phyloP scores from a whole-genome alignment of 2,888 invertebrate species.

The Amphipoea oculea region DNA sequence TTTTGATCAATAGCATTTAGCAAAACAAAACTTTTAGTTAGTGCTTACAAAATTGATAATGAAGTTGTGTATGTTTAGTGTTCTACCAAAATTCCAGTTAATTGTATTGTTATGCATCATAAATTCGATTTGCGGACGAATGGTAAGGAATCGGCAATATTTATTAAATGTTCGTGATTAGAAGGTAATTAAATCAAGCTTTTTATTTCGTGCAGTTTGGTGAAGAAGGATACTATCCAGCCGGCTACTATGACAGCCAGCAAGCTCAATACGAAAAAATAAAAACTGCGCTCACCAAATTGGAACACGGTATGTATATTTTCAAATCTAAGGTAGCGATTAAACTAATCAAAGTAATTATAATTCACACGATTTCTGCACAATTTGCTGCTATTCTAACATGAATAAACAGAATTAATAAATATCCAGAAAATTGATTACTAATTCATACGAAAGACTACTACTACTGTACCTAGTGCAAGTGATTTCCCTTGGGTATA shows the following conservation, averaged over 20 bases:
- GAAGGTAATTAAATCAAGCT: conserved; percentile 13
- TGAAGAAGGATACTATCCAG: conserved; percentile 77
- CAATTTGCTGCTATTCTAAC: background rate
- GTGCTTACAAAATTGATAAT: conserved; percentile 63
- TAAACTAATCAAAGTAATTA: background rate
- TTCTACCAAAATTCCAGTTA: conserved; percentile 63
- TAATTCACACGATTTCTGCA: background rate
- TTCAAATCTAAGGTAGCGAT: conserved; percentile 10
- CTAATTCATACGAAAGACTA: background rate
- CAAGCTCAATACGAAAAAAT: conserved; percentile 71
- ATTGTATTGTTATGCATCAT: conserved; percentile 68
- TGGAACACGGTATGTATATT: conserved; percentile 77
- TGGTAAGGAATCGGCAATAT: conserved; percentile 73
- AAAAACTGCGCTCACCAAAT: conserved; percentile 76
- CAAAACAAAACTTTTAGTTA: conserved; percentile 52
- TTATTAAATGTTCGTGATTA: conserved; percentile 19
- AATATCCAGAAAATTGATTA: background rate
- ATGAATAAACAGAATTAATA: background rate
- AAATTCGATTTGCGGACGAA: conserved; percentile 71
- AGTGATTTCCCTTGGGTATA: conserved; percentile 39
- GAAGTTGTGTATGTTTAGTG: conserved; percentile 63
- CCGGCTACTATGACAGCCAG: conserved; percentile 71
- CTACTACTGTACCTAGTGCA: background rate
- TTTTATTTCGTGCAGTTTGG: conserved; percentile 73
- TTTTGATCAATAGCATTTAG: conserved; percentile 66